Percentiles rank a stretch among this genome's conserved stretches.
These are phyloP conservation scores for Globia sparganii DNA, from an alignment of 2,888 invertebrate genomes.

Conservation along the genomic window DNA sequence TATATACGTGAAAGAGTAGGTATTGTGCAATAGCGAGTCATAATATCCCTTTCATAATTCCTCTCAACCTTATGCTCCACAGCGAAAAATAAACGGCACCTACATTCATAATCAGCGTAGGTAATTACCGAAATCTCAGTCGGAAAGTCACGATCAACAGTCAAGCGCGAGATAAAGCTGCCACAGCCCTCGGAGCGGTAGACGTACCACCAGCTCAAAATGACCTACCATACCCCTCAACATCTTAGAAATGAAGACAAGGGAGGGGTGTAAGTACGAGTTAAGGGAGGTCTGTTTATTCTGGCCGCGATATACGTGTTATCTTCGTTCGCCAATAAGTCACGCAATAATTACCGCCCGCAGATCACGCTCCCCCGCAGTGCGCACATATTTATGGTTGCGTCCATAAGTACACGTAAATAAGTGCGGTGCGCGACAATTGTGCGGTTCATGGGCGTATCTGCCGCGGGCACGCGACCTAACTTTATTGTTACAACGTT, in stretches of 20 bases:
- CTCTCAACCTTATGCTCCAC: slow-evolving; percentile 37
- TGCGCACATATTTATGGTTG: slow-evolving; percentile 84
- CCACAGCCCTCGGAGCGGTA: slow-evolving; percentile 82
- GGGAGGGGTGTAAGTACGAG: slow-evolving; percentile 41
- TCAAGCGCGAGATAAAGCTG: slow-evolving; percentile 87
- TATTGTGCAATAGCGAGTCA: slow-evolving; percentile 1
- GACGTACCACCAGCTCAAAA: slow-evolving; percentile 73
- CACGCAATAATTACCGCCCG: slow-evolving; percentile 89
- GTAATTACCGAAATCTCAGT: slow-evolving; percentile 88
- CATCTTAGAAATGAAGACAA: slow-evolving; percentile 25
- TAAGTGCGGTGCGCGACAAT: slow-evolving; percentile 83
- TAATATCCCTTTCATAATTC: slow-evolving; percentile 32
- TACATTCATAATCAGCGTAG: slow-evolving; percentile 86
- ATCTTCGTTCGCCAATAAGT: slow-evolving; percentile 89
- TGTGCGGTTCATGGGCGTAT: slow-evolving; percentile 79
- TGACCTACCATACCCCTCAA: slow-evolving; percentile 68
- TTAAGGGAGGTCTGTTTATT: slow-evolving; percentile 69
- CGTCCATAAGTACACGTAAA: slow-evolving; percentile 81
- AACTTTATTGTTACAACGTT: slow-evolving; percentile 70
- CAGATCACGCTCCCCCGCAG: slow-evolving; percentile 82
- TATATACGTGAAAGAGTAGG: not conserved
- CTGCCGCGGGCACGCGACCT: slow-evolving; percentile 73
- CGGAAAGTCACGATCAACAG: slow-evolving; percentile 89
- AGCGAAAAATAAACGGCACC: slow-evolving; percentile 74
- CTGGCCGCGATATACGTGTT: slow-evolving; percentile 85